These are phyloP conservation scores for Stenoptilia bipunctidactyla DNA, from an alignment of 2,888 invertebrate genomes.

Conservation along the genomic window DNA sequence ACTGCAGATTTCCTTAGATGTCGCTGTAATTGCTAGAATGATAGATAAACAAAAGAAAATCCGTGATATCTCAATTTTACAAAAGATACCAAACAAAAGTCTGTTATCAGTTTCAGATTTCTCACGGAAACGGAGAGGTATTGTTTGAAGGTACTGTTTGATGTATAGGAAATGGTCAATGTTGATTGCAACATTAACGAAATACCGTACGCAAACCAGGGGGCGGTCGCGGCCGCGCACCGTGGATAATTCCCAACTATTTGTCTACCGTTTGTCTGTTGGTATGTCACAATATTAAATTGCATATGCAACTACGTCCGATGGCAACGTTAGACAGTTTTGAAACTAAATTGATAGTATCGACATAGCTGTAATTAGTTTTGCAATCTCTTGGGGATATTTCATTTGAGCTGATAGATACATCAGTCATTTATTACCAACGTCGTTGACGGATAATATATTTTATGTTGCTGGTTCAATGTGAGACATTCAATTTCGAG, in stretches of 20 bases:
- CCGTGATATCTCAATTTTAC: too few species aligned
- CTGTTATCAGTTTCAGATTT: too few species aligned
- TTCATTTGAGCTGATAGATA: neutral
- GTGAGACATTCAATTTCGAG: too few species aligned
- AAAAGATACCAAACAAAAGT: too few species aligned
- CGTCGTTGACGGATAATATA: too few species aligned
- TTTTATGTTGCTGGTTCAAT: too few species aligned
- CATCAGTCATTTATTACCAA: too few species aligned
- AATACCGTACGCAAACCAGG: neutral
- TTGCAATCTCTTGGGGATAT: neutral
- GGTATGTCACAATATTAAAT: neutral
- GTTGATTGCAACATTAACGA: conserved; percentile 27
- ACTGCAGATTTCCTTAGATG: too few species aligned
- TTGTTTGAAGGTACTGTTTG: conserved; percentile 23
- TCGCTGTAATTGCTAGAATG: too few species aligned
- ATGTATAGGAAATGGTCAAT: conserved; percentile 40
- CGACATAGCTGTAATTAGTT: neutral
- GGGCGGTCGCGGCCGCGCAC: neutral
- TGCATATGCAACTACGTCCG: neutral
- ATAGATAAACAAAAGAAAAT: too few species aligned
- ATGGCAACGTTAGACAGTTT: neutral
- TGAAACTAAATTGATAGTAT: neutral
- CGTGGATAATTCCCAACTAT: neutral
- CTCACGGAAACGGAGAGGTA: conserved; percentile 42
- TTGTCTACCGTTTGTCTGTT: neutral